A percentile compares a stretch with the other conserved stretches of the same genome.
Evolutionary conservation across 1,140 invertebrate genomes (phyloP).

Genomic region (Propsilocerus akamusi): DNA sequence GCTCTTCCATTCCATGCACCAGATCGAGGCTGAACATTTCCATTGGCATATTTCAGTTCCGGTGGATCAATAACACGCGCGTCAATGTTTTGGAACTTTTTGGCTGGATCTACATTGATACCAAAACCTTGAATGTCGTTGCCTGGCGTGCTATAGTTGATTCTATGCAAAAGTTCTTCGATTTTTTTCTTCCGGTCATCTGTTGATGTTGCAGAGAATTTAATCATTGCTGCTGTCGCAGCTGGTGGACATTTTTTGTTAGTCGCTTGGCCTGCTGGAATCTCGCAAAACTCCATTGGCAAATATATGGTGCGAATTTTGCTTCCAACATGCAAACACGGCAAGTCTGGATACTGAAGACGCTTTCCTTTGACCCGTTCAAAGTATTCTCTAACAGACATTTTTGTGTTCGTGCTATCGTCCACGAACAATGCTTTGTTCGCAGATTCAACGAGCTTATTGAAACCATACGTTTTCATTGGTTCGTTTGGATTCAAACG

Average conservation of each 20-base stretch:
- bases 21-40: conserved; percentile 13
- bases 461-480: conserved; percentile 26
- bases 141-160: conserved; percentile 27
- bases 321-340: conserved; percentile 39
- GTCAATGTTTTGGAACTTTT: conserved; percentile 31
- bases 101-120: conserved; percentile 28
- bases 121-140: conserved; percentile 36
- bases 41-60: background rate
- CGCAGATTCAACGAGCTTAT: conserved; percentile 24
- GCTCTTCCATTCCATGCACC: conserved; percentile 26
- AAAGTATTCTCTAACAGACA: conserved; percentile 33
- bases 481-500: conserved; percentile 10
- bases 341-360: conserved; percentile 32
- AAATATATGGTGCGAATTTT: conserved; percentile 29
- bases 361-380: conserved; percentile 9
- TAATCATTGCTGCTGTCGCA: conserved; percentile 46
- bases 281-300: conserved; percentile 38
- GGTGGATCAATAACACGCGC: conserved; percentile 37
- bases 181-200: conserved; percentile 39
- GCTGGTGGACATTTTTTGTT: conserved; percentile 26
- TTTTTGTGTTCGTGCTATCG: conserved; percentile 13
- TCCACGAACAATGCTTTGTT: conserved; percentile 21
- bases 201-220: conserved; percentile 38
- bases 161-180: conserved; percentile 28
- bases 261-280: conserved; percentile 33